phyloP scores from a whole-genome alignment of 2,888 invertebrate genomes.

The Eupithecia subumbrata region DNA sequence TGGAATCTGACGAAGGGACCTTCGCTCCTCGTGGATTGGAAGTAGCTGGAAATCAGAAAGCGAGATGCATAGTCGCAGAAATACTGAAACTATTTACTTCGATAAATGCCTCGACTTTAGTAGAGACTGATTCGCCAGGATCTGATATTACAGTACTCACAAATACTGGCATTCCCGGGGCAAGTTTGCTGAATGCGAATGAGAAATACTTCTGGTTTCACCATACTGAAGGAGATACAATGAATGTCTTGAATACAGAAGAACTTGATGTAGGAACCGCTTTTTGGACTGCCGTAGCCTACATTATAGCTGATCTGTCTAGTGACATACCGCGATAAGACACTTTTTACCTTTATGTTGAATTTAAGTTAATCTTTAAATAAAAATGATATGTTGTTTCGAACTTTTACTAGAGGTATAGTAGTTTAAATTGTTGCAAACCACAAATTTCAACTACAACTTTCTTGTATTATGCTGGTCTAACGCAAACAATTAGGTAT shows the following conservation, averaged over 20 bases:
- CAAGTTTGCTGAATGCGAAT: conserved; percentile 87
- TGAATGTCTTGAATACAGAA: conserved; percentile 88
- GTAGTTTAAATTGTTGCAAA: neutral
- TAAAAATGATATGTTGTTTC: neutral
- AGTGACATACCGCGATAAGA: conserved; percentile 85
- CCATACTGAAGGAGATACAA: conserved; percentile 91
- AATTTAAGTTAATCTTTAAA: neutral
- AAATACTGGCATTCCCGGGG: conserved; percentile 87
- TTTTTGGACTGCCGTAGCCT: conserved; percentile 90
- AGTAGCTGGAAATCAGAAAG: conserved; percentile 85
- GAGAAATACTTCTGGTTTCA: conserved; percentile 90
- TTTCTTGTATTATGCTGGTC: neutral
- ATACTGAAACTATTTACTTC: conserved; percentile 86
- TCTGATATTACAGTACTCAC: conserved; percentile 88
- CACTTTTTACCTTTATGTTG: neutral
- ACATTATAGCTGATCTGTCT: conserved; percentile 90
- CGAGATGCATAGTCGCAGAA: conserved; percentile 87
- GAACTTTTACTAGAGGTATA: neutral
- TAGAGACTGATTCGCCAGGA: conserved; percentile 83
- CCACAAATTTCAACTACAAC: too few species aligned
- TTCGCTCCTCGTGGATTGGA: conserved; percentile 89
- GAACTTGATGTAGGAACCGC: conserved; percentile 89
- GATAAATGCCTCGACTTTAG: conserved; percentile 87
- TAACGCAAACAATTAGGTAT: neutral
- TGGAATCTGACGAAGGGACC: conserved; percentile 93